Evolutionary conservation across 2,888 invertebrate species (phyloP), one percentile per base, ranked within the genome.

Genomic region (Netelia melanura): DNA sequence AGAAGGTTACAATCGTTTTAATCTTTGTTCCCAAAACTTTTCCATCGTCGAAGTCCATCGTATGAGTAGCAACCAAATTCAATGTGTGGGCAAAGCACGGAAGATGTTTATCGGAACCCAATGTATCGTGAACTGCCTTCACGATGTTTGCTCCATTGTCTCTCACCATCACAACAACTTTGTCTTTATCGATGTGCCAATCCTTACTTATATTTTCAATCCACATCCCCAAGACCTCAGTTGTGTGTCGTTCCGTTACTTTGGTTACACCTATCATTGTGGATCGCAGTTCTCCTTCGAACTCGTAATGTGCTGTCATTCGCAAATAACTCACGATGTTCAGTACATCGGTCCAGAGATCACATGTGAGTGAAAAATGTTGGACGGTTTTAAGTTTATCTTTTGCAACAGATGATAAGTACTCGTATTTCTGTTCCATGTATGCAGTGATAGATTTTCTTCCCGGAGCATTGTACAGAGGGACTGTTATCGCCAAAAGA

Each of bases 111-210:
- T 17, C 17, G 17, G 17, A 17, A 17, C 17, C 0, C 17, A 17
- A 17, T 17, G 17, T 17, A 17, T 17, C 17, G 17, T 17, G 17
- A 17, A 17, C 17, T 17, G 17, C 17, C 17, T 17, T 17, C 17
- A 17, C 17, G 17, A 17, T 17, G 17, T 48, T 52, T 52, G 52
- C 52, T 17, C 71, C 83, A 52, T 86, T 86, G 72, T 87, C 86
- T 5, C 81, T 82, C 17, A 86, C 75, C 21, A 86, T 48, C n/a
- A 56, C 85, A 72, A 84, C 74, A 44, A 87, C 78, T 52, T 76
- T 79, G 8, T 83, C 64, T 43, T 71, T 44, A 64, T 54, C 54
- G 44, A 86, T 85, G n/a, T 58, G 17, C 70, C 78, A 86, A n/a
- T 83, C 61, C 21, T 77, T 43, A 11, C 78, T 23, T 10, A 81